Conservation (phyloP, 2,888 invertebrate species). For the Ochropacha duplaris region DNA sequence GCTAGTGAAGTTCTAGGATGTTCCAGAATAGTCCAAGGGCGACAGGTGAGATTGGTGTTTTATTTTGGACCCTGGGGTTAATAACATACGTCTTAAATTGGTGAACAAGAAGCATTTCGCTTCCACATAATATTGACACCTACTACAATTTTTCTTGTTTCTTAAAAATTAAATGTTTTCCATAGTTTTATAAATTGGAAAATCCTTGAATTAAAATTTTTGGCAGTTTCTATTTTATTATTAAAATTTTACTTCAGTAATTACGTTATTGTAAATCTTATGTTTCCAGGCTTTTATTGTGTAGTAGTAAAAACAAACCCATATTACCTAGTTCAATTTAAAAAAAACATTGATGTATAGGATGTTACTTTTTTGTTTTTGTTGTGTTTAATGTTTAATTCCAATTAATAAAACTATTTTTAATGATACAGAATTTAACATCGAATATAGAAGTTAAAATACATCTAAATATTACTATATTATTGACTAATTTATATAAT, state of each 20-base stretch:
- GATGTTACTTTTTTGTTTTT: neutral
- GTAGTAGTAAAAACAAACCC: no score
- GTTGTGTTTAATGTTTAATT: neutral
- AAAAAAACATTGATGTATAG: neutral
- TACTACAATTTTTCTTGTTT: neutral
- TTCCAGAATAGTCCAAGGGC: conserved; percentile 74
- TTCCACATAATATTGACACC: neutral
- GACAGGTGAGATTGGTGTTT: conserved; percentile 73
- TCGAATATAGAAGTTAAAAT: conserved; percentile 55
- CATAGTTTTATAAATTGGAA: neutral
- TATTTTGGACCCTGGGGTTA: conserved; percentile 75
- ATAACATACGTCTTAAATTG: conserved; percentile 33
- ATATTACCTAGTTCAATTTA: no score
- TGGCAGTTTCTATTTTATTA: no score
- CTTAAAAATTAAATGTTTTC: neutral
- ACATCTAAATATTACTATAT: conserved; percentile 50
- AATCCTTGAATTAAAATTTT: neutral
- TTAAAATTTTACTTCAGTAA: no score
- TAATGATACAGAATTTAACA: conserved; percentile 38
- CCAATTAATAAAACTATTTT: conserved; percentile 29
- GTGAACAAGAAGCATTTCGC: conserved; percentile 15
- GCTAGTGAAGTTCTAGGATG: conserved; percentile 43
- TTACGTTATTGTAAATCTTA: no score
- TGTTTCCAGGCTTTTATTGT: no score
- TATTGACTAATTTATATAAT: conserved; percentile 43